These are phyloP conservation scores for Xiphophorus birchmanni DNA, from an alignment of 2,797 vertebrate species.

Conservation along the genomic window DNA sequence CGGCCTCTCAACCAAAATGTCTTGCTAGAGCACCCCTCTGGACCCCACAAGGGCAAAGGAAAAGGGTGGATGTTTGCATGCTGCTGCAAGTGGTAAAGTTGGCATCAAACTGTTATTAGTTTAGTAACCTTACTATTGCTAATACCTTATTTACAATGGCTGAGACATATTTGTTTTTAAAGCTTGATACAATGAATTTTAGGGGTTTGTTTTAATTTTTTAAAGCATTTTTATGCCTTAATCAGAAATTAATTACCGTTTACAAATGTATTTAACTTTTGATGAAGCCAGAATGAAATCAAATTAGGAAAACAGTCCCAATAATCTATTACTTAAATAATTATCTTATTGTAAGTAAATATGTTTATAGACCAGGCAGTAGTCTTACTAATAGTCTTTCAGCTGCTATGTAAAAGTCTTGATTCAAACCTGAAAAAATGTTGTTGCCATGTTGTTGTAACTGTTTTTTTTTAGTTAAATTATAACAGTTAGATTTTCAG, in stretches of 20 bases:
- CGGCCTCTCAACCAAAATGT: too few species aligned
- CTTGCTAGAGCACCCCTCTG: too few species aligned
- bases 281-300: neutral
- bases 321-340: neutral
- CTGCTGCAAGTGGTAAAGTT: neutral
- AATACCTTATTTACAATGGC: neutral
- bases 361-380: neutral
- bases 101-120: neutral
- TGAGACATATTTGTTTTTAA: neutral
- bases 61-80: too few species aligned
- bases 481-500: neutral
- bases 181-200: neutral
- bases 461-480: neutral
- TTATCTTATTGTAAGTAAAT: neutral
- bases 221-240: neutral
- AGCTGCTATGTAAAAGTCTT: neutral
- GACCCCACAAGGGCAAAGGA: too few species aligned
- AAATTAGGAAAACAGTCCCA: neutral
- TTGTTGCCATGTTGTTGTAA: neutral
- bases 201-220: neutral
- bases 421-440: neutral
- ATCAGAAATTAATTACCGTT: neutral
- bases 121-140: neutral
- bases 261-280: neutral
- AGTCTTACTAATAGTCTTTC: neutral